Base-by-base conservation (phyloP, 2,888 invertebrate species). In the Yponomeuta malinellus region DNA sequence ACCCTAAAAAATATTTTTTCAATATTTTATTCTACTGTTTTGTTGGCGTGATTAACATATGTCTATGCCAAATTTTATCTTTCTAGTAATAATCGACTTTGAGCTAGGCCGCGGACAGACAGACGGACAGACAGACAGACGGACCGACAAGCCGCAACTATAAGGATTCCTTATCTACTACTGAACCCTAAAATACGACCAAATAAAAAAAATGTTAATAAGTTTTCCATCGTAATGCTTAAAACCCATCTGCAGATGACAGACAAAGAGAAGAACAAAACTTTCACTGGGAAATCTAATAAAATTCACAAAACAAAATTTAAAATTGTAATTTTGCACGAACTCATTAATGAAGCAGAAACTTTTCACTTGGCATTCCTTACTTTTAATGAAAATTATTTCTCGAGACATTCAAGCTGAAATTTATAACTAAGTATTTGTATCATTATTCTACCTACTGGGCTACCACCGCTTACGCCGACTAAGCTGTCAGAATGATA, bases 331-430 rank as follows among this genome's bases (percentile, higher is more conserved):
- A 83, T 83, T 59, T 59, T 15, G 74, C 72, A 73, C n/a, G 75
- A 82, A 80, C 77, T 79, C 75, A 78, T 83, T 78, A 80, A 68
- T 73, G 72, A 73, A 75, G 79, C 79, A 79, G 77, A 81, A 84
- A 83, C 83, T 83, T 84, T 83, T 77, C 77, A 83, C 83, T 84
- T 81, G 81, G 78, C 75, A 68, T 48, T 48, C 77, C 74, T 78
- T 68, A 77, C 74, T 78, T 78, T 73, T 77, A 78, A 80, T 79
- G 76, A 76, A 78, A 75, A 75, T 75, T 31, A 65, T 33, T 65
- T 65, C 65, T 59, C 12, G 15, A 15, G 52, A 59, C 52, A 59
- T 59, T 59, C 15, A 15, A 15, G 52, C 52, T 59, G 52, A 12
- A 15, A 59, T 59, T 59, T 59, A 15, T 12, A 59, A 59, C 3